phyloP scores from a whole-genome alignment of 2,888 invertebrate genomes.

The Zeuzera pyrina region DNA sequence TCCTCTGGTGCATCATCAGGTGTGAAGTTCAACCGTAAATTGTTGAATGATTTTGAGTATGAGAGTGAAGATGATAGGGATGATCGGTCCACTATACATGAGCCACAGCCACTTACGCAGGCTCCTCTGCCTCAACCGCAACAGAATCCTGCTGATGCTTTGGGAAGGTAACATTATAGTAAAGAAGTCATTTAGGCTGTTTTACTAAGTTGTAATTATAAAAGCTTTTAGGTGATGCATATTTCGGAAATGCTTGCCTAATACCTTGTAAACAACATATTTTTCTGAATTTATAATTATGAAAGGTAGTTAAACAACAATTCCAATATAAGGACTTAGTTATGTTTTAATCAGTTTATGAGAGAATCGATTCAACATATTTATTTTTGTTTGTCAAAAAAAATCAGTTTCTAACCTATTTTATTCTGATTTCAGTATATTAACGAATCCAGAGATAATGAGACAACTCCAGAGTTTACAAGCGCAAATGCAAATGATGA shows the following conservation, averaged over 20 bases:
- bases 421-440: conserved; percentile 66
- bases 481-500: conserved; percentile 68
- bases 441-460: conserved; percentile 91
- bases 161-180: conserved; percentile 43
- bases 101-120: conserved; percentile 17
- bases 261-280: no score
- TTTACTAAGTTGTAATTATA: no score
- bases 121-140: conserved; percentile 9
- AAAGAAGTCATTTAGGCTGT: no score
- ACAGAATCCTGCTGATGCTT: conserved; percentile 42
- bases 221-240: no score
- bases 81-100: conserved; percentile 40
- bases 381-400: not conserved
- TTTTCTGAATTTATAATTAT: no score
- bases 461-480: conserved; percentile 90
- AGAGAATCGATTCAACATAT: conserved; percentile 7
- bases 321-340: no score
- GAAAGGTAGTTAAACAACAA: no score
- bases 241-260: no score
- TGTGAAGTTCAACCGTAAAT: conserved; percentile 86
- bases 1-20: conserved; percentile 38
- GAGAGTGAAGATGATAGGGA: conserved; percentile 91
- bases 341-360: no score
- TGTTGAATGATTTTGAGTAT: conserved; percentile 89
- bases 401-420: not conserved